A percentile compares a stretch with the other conserved stretches of the same genome.
These are phyloP conservation scores for Semibalanus balanoides DNA, from an alignment of 1,140 invertebrate species.

Conservation along the genomic window DNA sequence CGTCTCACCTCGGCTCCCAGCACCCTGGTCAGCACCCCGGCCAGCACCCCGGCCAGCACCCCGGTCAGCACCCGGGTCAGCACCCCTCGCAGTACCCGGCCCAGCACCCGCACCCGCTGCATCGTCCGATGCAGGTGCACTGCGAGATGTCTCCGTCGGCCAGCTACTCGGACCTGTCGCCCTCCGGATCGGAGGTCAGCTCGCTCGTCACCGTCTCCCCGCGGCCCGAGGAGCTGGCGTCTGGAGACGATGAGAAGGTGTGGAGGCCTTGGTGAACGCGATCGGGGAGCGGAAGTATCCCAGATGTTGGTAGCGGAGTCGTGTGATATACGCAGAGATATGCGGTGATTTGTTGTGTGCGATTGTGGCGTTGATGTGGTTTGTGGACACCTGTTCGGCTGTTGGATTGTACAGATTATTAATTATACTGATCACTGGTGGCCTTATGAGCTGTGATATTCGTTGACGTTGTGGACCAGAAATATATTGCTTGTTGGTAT, in stretches of 20 bases:
- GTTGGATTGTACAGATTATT: neutral
- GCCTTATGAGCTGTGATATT: neutral
- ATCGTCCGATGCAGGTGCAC: neutral
- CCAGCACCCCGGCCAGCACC: too few species aligned
- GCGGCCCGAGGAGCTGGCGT: neutral
- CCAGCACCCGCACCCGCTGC: neutral
- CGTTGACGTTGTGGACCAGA: neutral
- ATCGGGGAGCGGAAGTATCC: too few species aligned
- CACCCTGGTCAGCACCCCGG: too few species aligned
- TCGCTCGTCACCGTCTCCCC: neutral
- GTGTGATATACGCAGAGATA: too few species aligned
- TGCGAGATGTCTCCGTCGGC: neutral
- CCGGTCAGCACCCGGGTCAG: too few species aligned
- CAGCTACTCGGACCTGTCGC: neutral
- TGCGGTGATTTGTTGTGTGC: neutral
- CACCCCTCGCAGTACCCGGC: too few species aligned
- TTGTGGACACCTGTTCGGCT: neutral
- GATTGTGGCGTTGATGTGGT: neutral
- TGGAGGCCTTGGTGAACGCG: neutral
- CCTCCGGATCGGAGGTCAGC: neutral
- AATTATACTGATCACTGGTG: too few species aligned
- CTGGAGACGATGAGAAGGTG: neutral
- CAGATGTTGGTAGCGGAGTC: too few species aligned
- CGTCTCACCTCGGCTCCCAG: too few species aligned
- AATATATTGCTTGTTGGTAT: neutral